Conservation (phyloP, 1,140 invertebrate species). For the Hydropsyche tenuis region DNA sequence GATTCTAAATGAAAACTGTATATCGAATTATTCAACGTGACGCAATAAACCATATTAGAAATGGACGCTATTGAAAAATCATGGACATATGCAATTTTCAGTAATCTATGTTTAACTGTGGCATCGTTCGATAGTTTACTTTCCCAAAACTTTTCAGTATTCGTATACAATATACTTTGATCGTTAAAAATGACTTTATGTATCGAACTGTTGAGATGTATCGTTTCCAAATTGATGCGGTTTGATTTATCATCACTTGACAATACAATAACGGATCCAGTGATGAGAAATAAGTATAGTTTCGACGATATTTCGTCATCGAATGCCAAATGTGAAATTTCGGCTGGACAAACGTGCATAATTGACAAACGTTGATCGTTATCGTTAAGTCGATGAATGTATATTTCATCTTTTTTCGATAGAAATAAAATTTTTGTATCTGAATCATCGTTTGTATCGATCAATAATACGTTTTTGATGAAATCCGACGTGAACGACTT, state of each 20-base stretch:
- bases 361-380: neutral
- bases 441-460: neutral
- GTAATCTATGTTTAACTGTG: neutral
- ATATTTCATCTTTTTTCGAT: neutral
- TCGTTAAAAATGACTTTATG: neutral
- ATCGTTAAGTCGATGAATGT: neutral
- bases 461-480: neutral
- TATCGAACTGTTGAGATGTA: conserved; percentile 21
- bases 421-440: neutral
- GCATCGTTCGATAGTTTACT: neutral
- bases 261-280: neutral
- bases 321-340: neutral
- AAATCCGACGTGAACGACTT: neutral
- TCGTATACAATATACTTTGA: neutral
- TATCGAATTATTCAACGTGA: conserved; percentile 9
- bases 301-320: neutral
- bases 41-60: neutral
- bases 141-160: conserved; percentile 6
- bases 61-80: neutral
- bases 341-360: neutral
- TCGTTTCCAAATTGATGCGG: neutral
- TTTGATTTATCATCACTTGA: neutral
- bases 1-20: conserved; percentile 12
- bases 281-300: neutral
- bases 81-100: conserved; percentile 4